phyloP scores from a whole-genome alignment of 1,140 invertebrate genomes.

The Antheraea pernyi region DNA sequence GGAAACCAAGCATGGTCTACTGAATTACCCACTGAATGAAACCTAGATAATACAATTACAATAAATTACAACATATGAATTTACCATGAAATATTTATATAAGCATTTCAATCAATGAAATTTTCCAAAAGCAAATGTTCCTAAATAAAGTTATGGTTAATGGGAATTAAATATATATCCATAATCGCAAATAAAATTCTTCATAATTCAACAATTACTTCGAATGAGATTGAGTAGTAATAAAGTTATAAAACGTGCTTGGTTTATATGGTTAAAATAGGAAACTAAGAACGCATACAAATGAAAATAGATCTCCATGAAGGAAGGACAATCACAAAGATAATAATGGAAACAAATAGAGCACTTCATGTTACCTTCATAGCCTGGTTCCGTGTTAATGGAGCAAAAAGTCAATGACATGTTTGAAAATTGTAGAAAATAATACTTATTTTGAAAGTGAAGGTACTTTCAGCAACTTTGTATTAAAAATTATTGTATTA shows the following conservation, averaged over 20 bases:
- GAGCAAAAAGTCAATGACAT: slow-evolving; percentile 65
- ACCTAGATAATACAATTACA: not conserved
- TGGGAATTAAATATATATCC: slow-evolving; percentile 14
- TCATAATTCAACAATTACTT: slow-evolving; percentile 22
- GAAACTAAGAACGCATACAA: slow-evolving; percentile 28
- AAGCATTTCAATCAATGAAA: not conserved
- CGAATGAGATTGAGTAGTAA: slow-evolving; percentile 19
- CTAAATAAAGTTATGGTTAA: slow-evolving; percentile 11
- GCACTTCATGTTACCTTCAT: slow-evolving; percentile 70
- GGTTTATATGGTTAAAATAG: slow-evolving; percentile 22
- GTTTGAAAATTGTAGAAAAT: slow-evolving; percentile 34
- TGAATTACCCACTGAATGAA: not conserved
- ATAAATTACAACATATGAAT: not conserved
- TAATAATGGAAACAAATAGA: slow-evolving; percentile 44
- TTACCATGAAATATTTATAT: not conserved
- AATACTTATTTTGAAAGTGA: not conserved
- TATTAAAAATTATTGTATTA: not conserved
- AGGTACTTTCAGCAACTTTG: too few relatives aligned
- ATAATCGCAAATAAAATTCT: slow-evolving; percentile 22
- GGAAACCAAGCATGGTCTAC: not conserved
- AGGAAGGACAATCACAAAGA: slow-evolving; percentile 47
- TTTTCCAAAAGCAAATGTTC: slow-evolving; percentile 5
- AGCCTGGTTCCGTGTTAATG: slow-evolving; percentile 72
- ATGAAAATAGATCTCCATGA: slow-evolving; percentile 22
- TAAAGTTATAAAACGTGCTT: slow-evolving; percentile 35